Base-by-base conservation (phyloP, 2,113 vertebrate genomes). In the Anoura caudifer region DNA sequence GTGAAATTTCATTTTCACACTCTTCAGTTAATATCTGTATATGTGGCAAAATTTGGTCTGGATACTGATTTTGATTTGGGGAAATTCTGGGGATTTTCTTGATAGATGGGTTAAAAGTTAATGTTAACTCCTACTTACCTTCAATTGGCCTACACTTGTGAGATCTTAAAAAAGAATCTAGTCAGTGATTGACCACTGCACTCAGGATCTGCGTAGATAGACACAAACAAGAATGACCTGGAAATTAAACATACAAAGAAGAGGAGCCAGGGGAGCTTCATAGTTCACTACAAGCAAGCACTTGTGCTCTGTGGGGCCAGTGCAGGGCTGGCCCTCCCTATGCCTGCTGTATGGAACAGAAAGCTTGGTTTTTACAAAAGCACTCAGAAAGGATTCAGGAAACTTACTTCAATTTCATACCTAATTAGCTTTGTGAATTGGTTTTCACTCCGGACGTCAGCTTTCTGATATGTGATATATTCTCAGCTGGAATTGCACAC, bases 371-470 rank as follows among this genome's bases (percentile, higher is more conserved):
- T 20, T 0, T 33, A 52, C 15, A 52, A 76, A 76, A 41, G 5
- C 15, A 50, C 20, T 11, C 3, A 67, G n/a, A 65, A 11, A 80
- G 45, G 52, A 95, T 33, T 79, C n/a, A n/a, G n/a, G n/a, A n/a
- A n/a, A n/a, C n/a, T n/a, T n/a, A n/a, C n/a, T n/a, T n/a, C n/a
- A n/a, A n/a, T n/a, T n/a, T n/a, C n/a, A n/a, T n/a, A n/a, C n/a
- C n/a, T n/a, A n/a, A n/a, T n/a, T n/a, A n/a, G 13, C 41, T 15
- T 33, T 75, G 47, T 72, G 33, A 36, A 41, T 24, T 76, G 52
- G 2, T 19, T 5, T 11, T 33, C 3, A 3, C 28, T 15, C n/a
- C 15, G 22, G 3, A 14, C 20, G 1, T 26, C 5, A 0, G 7
- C 13, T 59, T 69, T n/a, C 22, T n/a, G n/a, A n/a, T n/a, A n/a